Base-by-base conservation (phyloP, 2,797 vertebrate species). In the Fistularia commersonii region DNA sequence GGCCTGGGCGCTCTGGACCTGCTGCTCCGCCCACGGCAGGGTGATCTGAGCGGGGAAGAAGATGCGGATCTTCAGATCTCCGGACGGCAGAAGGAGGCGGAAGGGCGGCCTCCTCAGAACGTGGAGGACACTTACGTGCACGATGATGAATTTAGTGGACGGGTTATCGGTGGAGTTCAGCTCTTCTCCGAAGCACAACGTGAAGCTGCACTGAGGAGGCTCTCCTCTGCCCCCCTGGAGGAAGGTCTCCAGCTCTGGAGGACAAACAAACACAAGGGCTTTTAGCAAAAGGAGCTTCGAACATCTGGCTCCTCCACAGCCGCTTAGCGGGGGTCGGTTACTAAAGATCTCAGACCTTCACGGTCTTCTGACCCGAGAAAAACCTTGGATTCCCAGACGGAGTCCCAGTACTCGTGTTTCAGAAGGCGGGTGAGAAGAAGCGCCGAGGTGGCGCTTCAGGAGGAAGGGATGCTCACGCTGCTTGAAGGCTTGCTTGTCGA, bases 151-250 rank as follows among this genome's bases (percentile, higher is more conserved):
- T 57, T 92, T 93, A 8, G 51, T 37, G 5, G 68, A 32, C 5
- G 68, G 52, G 9, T 85, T 73, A 1, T 86, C 91, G 0, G 23
- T 38, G 40, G 59, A 48, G 6, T 54, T 69, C 39, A 88, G 69
- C 48, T 92, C 88, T 44, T 95, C 91, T 31, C 92, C 93, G 5
- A 96, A 93, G 59, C 93, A 92, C 47, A 96, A 79, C 0, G 83
- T 92, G 66, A 94, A 63, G 45, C 82, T 66, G 61, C 68, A 91
- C 50, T 87, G 65, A 8, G 94, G 94, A 1, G 49, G 74, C 0
- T 79, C 69, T 0, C 88, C 91, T 0, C 87, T 84, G 8, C 66
- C 63, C 0, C 51, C 63, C 0, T 51, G 36, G 1, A 39, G 74
- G 64, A 83, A 92, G 4, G 35, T 15, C 0, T 79, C 81, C 63